phyloP scores from a whole-genome alignment of 2,113 vertebrate species.

The Lucifuga dentata region DNA sequence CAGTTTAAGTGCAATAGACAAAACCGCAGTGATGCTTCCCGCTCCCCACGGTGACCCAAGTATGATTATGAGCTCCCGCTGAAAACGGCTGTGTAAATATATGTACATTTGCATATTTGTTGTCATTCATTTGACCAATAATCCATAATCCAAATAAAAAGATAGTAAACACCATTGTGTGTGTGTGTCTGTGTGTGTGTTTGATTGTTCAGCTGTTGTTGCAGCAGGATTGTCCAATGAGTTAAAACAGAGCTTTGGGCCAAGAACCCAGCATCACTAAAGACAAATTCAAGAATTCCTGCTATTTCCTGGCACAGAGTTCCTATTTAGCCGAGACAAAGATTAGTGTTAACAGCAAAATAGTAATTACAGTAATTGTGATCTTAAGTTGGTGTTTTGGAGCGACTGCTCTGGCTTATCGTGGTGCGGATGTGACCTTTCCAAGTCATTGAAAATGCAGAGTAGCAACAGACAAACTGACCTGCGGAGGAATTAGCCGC shows the following conservation, averaged over 20 bases:
- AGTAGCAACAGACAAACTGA: slow-evolving; percentile 70
- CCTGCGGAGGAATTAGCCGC: slow-evolving; percentile 80
- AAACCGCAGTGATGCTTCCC: slow-evolving; percentile 31
- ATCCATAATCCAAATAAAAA: slow-evolving; percentile 73
- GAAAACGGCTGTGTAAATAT: slow-evolving; percentile 78
- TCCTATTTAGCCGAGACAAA: background rate
- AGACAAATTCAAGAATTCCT: slow-evolving; percentile 4
- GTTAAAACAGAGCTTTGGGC: slow-evolving; percentile 39
- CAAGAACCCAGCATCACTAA: slow-evolving; percentile 22
- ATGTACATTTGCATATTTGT: slow-evolving; percentile 72
- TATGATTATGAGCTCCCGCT: slow-evolving; percentile 68
- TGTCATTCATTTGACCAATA: slow-evolving; percentile 70
- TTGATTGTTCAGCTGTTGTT: slow-evolving; percentile 75
- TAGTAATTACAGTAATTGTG: background rate
- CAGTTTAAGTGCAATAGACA: slow-evolving; percentile 31
- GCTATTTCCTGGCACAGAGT: slow-evolving; percentile 3
- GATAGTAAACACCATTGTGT: slow-evolving; percentile 59
- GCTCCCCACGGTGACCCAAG: slow-evolving; percentile 49
- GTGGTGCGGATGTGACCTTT: slow-evolving; percentile 74
- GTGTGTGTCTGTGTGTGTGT: slow-evolving; percentile 25
- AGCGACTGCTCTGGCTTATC: slow-evolving; percentile 30
- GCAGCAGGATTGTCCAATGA: slow-evolving; percentile 41
- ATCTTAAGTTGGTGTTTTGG: background rate
- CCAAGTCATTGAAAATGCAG: slow-evolving; percentile 75
- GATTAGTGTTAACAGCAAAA: background rate